Base-by-base conservation (phyloP, 2,797 vertebrate species). In the Coregonus suidteri region DNA sequence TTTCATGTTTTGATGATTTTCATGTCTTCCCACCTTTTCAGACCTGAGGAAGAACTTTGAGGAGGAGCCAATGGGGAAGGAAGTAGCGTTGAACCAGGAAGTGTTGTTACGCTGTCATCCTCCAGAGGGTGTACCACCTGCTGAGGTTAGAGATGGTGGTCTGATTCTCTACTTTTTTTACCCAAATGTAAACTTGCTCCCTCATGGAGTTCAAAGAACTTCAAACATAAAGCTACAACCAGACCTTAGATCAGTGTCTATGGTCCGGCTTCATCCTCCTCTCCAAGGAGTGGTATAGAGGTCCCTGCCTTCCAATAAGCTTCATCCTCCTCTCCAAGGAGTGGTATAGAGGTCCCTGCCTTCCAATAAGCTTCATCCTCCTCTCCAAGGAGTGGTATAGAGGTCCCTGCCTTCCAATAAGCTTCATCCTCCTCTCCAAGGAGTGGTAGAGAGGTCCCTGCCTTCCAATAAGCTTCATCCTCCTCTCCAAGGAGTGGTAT, bases 11-110 rank as follows among this genome's bases (percentile, higher is more conserved):
- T 53, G 1, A 41, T 25, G 30, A 20, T 74, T 74, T 66, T 76
- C 53, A 66, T 72, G 35, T 72, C 52, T 72, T 79, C 30, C 71
- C 31, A 77, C 75, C 74, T 41, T 64, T 74, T 47, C 89, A 99
- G 98, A 99, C 94, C 93, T 99, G 88, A 96, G 98, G 87, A 99
- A 99, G 94, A 99, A 99, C 92, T 99, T 99, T 1, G 98, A 99
- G 89, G 96, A 98, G 93, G 98, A 99, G 90, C 98, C 98, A 0
- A 88, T 94, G 78, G 96, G 97, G 89, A 97, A 96, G 89, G 98
- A 99, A 85, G 98, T 98, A 80, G 96, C 97, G 15, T 91, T 99
- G 79, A 97, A 99, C 89, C 96, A 98, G 93, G 98, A 98, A 88
- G 95, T 99, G 18, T 92, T 97, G 80, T 90, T 99, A 86, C 96